These are phyloP conservation scores for Gopherus evgoodei DNA, from an alignment of 2,113 vertebrate species.

Conservation along the genomic window DNA sequence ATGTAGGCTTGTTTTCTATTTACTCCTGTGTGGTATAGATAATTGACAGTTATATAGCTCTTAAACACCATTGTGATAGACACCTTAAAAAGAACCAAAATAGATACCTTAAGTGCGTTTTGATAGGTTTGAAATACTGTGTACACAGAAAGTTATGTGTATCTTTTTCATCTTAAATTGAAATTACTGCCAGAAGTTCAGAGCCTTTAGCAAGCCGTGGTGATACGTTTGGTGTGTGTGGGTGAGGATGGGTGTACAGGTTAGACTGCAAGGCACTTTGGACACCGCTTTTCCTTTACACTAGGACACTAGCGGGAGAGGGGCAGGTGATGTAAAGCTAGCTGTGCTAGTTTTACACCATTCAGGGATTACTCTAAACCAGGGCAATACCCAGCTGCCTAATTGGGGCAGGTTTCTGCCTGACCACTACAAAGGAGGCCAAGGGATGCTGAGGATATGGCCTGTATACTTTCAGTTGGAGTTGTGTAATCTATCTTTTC, in stretches of 20 bases:
- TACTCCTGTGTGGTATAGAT: not conserved
- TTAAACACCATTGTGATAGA: not conserved
- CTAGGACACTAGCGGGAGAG: not conserved
- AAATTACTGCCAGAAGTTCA: not conserved
- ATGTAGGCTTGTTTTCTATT: not conserved
- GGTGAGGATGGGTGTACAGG: no score
- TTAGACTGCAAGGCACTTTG: not conserved
- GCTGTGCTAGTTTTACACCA: not conserved
- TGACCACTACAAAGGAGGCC: not conserved
- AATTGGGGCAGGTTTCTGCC: not conserved
- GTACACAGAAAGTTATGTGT: not conserved
- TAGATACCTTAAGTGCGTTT: not conserved
- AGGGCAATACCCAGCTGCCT: not conserved
- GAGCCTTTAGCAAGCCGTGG: not conserved
- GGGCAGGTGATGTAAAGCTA: not conserved
- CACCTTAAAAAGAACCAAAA: not conserved
- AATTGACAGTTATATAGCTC: accelerated
- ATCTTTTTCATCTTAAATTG: not conserved
- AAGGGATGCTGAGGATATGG: not conserved
- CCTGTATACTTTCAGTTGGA: not conserved
- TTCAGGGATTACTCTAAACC: not conserved
- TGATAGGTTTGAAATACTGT: not conserved
- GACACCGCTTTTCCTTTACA: not conserved
- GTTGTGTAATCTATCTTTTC: not conserved
- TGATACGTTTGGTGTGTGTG: not conserved